Conservation (phyloP, 1,140 invertebrate genomes). For the Steinernema feltiae region DNA sequence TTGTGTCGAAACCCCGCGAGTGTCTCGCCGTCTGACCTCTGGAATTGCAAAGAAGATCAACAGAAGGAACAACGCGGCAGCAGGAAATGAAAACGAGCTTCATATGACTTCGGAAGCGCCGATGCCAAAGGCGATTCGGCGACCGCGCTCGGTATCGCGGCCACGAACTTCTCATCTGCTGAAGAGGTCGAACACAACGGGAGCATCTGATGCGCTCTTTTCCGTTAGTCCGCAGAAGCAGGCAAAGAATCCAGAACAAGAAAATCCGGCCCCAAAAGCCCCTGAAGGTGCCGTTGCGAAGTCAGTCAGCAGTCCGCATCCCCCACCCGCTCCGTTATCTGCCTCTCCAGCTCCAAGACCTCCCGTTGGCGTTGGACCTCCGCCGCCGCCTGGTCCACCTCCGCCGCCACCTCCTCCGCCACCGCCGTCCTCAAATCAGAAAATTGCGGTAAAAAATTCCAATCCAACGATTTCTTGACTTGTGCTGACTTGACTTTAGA, state of each 20-base stretch:
- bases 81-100: background rate
- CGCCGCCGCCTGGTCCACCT: background rate
- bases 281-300: background rate
- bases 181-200: background rate
- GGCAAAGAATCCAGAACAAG: background rate
- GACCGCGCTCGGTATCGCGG: background rate
- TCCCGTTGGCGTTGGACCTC: background rate
- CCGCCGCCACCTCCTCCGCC: background rate
- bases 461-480: background rate
- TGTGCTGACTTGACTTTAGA: background rate
- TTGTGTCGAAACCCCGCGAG: background rate
- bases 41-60: slow-evolving; percentile 7
- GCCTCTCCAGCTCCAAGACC: background rate
- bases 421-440: too few relatives aligned
- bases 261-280: background rate
- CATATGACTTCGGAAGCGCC: background rate
- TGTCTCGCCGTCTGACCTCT: background rate
- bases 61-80: background rate
- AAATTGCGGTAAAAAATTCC: too few relatives aligned
- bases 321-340: background rate
- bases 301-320: background rate
- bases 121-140: background rate
- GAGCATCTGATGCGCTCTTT: background rate
- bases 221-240: background rate
- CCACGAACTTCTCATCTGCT: background rate